Evolutionary conservation across 2,113 vertebrate species (phyloP).

Genomic region (Oplegnathus fasciatus): DNA sequence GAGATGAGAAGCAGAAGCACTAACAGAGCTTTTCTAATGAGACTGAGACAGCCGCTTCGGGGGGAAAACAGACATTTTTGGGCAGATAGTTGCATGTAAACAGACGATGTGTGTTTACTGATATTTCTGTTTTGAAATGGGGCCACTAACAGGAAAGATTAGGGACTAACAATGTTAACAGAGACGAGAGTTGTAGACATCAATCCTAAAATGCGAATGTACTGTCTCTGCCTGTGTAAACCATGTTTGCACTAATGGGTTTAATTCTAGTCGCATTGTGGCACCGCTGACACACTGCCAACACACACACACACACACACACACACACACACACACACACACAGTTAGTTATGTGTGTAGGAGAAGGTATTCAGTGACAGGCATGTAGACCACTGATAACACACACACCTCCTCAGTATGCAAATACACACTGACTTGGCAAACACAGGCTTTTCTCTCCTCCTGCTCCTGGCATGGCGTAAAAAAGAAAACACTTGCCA

Average conservation of each 20-base stretch:
- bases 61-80: constrained; percentile 21
- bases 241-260: constrained; percentile 34
- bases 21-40: not conserved
- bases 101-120: constrained; percentile 29
- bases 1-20: constrained; percentile 43
- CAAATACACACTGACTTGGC: constrained; percentile 58
- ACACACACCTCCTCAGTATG: constrained; percentile 52
- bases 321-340: constrained; percentile 26
- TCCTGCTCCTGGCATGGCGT: constrained; percentile 21
- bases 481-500: constrained; percentile 32
- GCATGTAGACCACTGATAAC: constrained; percentile 58
- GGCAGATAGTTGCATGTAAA: constrained; percentile 50
- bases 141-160: constrained; percentile 23
- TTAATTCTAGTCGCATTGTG: constrained; percentile 40
- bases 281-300: constrained; percentile 47
- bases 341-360: constrained; percentile 14
- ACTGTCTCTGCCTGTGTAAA: constrained; percentile 25
- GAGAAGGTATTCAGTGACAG: constrained; percentile 49
- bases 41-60: not conserved
- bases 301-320: constrained; percentile 17
- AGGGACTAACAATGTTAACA: constrained; percentile 31
- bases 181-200: constrained; percentile 25
- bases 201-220: constrained; percentile 15
- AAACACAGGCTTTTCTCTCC: constrained; percentile 39
- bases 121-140: constrained; percentile 16